These are phyloP conservation scores for Rotaria macrura DNA, from an alignment of 2,888 invertebrate species.

Conservation along the genomic window DNA sequence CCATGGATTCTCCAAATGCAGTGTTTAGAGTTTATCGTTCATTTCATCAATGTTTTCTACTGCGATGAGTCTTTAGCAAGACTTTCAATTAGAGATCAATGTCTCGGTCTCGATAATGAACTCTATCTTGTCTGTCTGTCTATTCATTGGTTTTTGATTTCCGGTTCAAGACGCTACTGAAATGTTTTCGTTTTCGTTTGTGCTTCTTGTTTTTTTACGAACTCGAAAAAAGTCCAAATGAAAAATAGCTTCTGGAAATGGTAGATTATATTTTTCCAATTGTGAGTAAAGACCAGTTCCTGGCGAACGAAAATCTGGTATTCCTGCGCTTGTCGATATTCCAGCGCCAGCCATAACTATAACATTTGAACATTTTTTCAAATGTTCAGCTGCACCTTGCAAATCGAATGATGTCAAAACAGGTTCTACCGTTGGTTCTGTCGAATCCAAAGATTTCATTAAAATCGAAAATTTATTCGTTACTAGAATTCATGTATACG, in stretches of 20 bases:
- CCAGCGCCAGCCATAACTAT: conserved; percentile 90
- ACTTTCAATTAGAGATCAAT: no score
- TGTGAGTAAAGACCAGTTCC: conserved; percentile 82
- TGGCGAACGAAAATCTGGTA: conserved; percentile 87
- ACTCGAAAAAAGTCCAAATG: conserved; percentile 69
- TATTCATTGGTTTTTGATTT: no score
- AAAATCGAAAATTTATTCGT: neutral
- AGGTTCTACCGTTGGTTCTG: neutral
- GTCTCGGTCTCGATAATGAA: no score
- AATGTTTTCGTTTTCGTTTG: no score
- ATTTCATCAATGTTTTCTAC: no score
- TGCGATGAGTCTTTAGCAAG: no score
- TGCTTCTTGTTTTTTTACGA: no score
- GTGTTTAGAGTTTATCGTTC: no score
- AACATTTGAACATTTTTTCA: conserved; percentile 70
- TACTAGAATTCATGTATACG: neutral
- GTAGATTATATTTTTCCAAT: conserved; percentile 75
- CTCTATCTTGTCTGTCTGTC: no score
- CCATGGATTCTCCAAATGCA: no score
- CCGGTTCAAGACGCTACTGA: no score
- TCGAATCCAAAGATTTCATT: neutral
- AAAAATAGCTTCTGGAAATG: conserved; percentile 81
- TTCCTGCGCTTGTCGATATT: conserved; percentile 91
- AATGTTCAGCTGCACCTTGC: conserved; percentile 62
- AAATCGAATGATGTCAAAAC: conserved; percentile 15